Conservation (phyloP, 1,140 invertebrate genomes). For the Macrobrachium rosenbergii region DNA sequence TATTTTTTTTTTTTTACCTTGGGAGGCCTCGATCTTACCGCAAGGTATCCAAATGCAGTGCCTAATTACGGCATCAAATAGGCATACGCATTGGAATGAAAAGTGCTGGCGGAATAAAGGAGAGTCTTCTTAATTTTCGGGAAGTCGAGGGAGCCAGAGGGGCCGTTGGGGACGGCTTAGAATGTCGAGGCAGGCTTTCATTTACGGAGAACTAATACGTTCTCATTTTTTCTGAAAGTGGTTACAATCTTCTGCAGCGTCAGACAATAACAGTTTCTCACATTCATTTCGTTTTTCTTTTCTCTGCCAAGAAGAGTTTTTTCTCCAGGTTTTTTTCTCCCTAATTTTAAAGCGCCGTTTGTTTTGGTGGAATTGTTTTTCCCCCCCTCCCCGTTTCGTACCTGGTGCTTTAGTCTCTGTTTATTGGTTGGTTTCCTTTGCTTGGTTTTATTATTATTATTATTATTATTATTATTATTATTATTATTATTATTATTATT, state of each 20-base stretch:
- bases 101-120: no score
- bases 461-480: constrained; percentile 15
- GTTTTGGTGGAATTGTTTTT: neutral
- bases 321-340: neutral
- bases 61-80: neutral
- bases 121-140: no score
- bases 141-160: neutral
- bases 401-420: neutral
- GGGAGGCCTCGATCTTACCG: no score
- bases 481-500: constrained; percentile 4
- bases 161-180: neutral
- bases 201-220: neutral
- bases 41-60: no score
- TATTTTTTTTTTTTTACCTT: neutral
- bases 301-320: neutral
- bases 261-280: neutral
- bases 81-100: no score
- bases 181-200: no score
- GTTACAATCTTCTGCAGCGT: no score
- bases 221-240: no score
- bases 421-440: neutral
- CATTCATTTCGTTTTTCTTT: neutral
- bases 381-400: constrained; percentile 5
- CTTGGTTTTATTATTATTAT: constrained; percentile 15
- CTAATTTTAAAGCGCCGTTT: neutral